These are phyloP conservation scores for Rhincodon typus DNA, from an alignment of 2,797 vertebrate genomes.

Conservation along the genomic window DNA sequence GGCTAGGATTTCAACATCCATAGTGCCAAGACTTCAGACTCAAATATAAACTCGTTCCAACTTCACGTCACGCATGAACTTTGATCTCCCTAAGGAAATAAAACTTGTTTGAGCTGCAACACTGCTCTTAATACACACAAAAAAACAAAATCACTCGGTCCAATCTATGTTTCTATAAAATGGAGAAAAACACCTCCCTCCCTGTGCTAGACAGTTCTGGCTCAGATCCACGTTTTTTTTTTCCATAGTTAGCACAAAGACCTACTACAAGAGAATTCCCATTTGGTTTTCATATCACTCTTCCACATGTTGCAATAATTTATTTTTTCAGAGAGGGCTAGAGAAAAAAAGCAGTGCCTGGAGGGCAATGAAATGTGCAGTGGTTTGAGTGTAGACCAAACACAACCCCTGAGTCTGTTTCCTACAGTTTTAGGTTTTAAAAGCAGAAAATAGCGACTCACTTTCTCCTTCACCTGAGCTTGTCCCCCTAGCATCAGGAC, in stretches of 20 bases:
- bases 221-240: not conserved
- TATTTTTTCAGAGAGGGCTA: slow-evolving; percentile 13
- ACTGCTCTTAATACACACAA: not conserved
- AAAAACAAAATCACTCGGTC: not conserved
- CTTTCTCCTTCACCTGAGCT: not conserved
- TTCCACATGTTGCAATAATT: slow-evolving; percentile 31
- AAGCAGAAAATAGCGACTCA: not conserved
- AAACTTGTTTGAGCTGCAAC: not conserved
- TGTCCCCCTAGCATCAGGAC: not conserved
- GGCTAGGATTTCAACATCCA: not conserved
- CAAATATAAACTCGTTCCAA: not conserved
- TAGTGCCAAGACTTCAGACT: not conserved
- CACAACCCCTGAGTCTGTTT: not conserved
- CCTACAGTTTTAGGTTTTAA: not conserved
- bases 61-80: not conserved
- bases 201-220: not conserved
- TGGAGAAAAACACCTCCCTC: not conserved
- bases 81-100: not conserved
- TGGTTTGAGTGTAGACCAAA: slow-evolving; percentile 18
- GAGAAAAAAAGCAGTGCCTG: not conserved
- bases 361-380: not conserved
- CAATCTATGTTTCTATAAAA: not conserved
- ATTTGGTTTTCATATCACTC: slow-evolving; percentile 29
- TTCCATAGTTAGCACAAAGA: not conserved
- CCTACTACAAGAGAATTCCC: slow-evolving; percentile 24